Base-by-base conservation (phyloP, 2,113 vertebrate species). In the Platichthys flesus region DNA sequence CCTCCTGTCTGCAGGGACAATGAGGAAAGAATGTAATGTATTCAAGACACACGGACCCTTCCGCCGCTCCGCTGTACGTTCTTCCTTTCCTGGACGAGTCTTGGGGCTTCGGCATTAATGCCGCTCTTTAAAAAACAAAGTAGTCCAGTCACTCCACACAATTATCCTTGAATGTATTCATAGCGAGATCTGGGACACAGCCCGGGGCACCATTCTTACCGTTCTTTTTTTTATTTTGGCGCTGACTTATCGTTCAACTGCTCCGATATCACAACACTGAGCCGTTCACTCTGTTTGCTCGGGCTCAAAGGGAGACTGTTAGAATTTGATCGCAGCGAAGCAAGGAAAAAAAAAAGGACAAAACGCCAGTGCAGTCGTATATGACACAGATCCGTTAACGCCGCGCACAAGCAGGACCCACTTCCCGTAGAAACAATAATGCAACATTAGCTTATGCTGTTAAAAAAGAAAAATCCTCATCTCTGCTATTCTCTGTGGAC, bases 1-100 rank as follows among this genome's bases (percentile, higher is more conserved):
- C 74, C 83, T 88, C 69, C 81, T 85, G 82, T 89, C 87, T 78
- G 79, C 62, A 77, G 77, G 87, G 76, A 91, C 90, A 91, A 88
- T 88, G 81, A 85, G 87, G 72, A 64, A 79, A 88, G 85, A 89
- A 88, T 85, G 85, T 73, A 90, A 87, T 85, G 85, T 73, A 88
- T 82, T 90, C 79, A 84, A 69, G 9, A 64, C 76, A 71, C 76
- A 72, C 72, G 0, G 63, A 81, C 59, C 74, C 78, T 79, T 87
- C 84, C 77, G 65, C 82, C 65, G 70, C 85, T 71, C 77, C 55
- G 51, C 75, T 57, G 47, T 78, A 79, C 79, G 76, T 79, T 85
- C 87, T 76, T 78, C 68, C 83, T 81, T 18, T 67, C 68, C 74
- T n/a, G 58, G 74, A 62, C 63, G 55, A 24, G 69, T 84, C 82